Evolutionary conservation across 2,797 vertebrate genomes (phyloP).

Genomic region (Oreochromis grahami): DNA sequence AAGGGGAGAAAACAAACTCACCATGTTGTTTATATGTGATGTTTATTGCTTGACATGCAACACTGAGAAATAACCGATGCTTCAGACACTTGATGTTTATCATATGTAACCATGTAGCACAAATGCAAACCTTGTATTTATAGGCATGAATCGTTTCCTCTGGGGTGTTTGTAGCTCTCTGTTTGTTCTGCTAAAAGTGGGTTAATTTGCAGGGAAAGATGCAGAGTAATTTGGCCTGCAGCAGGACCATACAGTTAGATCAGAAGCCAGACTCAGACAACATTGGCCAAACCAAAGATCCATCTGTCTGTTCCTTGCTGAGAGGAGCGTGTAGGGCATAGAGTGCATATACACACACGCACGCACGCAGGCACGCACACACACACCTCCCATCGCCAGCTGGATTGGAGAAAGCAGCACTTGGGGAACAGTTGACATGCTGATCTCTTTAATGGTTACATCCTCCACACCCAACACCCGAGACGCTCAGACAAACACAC

Average conservation of each 20-base stretch:
- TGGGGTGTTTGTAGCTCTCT: neutral
- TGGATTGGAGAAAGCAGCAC: slow-evolving; percentile 75
- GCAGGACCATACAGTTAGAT: slow-evolving; percentile 28
- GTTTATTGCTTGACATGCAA: neutral
- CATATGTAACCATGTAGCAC: neutral
- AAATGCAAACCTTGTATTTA: neutral
- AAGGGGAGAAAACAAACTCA: neutral
- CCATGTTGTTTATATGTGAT: neutral
- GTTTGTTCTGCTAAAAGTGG: neutral
- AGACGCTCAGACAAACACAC: slow-evolving; percentile 21
- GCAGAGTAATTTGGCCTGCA: slow-evolving; percentile 36
- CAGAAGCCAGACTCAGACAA: slow-evolving; percentile 48
- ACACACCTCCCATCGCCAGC: slow-evolving; percentile 68
- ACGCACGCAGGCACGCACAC: neutral
- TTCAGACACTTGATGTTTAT: neutral
- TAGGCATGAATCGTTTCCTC: neutral
- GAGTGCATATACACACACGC: slow-evolving; percentile 27
- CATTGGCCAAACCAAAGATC: slow-evolving; percentile 51
- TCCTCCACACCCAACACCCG: slow-evolving; percentile 69
- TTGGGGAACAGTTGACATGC: slow-evolving; percentile 75
- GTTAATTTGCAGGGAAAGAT: slow-evolving; percentile 13
- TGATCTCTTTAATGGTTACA: slow-evolving; percentile 77
- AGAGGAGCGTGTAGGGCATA: slow-evolving; percentile 48
- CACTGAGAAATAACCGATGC: neutral
- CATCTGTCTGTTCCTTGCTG: slow-evolving; percentile 67